Conservation (phyloP, 2,888 invertebrate genomes). For the Apamea crenata region DNA sequence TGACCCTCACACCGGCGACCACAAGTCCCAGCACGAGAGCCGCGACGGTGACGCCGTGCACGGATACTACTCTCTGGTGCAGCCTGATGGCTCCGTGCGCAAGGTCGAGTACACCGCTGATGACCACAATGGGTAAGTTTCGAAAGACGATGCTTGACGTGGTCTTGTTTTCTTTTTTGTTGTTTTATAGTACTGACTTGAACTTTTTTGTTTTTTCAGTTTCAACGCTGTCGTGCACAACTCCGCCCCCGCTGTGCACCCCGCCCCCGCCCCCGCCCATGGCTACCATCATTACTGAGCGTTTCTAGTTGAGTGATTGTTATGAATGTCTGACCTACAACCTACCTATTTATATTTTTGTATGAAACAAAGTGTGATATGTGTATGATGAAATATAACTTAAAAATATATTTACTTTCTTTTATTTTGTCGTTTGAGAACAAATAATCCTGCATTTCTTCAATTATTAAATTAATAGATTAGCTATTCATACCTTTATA, state of each 20-base stretch:
- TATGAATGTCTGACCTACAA: slow-evolving; percentile 57
- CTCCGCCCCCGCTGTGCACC: slow-evolving; percentile 82
- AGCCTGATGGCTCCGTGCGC: slow-evolving; percentile 88
- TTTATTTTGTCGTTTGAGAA: slow-evolving; percentile 20
- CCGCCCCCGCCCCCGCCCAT: slow-evolving; percentile 77
- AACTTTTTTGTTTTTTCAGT: slow-evolving; percentile 69
- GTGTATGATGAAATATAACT: slow-evolving; percentile 50
- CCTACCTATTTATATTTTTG: slow-evolving; percentile 73
- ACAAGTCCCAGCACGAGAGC: slow-evolving; percentile 89
- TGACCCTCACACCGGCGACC: slow-evolving; percentile 91
- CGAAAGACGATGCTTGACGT: not conserved
- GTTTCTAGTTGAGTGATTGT: slow-evolving; percentile 23
- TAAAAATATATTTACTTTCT: slow-evolving; percentile 25
- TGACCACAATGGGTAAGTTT: slow-evolving; percentile 85
- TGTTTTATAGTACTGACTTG: not conserved
- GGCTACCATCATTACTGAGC: slow-evolving; percentile 77
- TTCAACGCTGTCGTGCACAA: slow-evolving; percentile 89
- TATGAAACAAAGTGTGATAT: slow-evolving; percentile 49
- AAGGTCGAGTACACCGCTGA: slow-evolving; percentile 90
- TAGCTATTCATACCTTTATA: no score
- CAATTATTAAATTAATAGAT: not conserved
- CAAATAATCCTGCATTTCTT: not conserved
- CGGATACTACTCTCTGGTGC: slow-evolving; percentile 87
- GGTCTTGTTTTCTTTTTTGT: not conserved
- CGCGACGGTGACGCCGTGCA: slow-evolving; percentile 84